phyloP scores from a whole-genome alignment of 2,888 invertebrate species.

The Megaustenia siamemsis region DNA sequence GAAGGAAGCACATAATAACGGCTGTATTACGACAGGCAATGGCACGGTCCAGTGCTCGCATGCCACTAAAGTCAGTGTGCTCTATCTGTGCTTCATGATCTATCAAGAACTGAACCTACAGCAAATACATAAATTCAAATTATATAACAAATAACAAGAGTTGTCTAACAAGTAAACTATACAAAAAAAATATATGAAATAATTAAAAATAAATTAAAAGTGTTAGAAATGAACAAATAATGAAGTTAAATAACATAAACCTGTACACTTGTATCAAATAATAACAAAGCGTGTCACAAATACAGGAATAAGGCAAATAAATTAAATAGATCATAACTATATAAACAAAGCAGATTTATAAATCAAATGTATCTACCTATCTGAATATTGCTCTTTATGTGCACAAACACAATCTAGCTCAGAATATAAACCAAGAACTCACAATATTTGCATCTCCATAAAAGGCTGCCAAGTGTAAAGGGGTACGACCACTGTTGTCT shows the following conservation, averaged over 20 bases:
- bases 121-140: no score
- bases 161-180: neutral
- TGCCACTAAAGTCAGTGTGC: constrained; percentile 93
- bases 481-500: constrained; percentile 92
- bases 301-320: no score
- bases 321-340: no score
- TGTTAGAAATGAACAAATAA: no score
- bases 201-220: neutral
- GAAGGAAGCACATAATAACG: constrained; percentile 93
- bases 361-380: no score
- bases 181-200: neutral
- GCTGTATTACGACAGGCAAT: constrained; percentile 93
- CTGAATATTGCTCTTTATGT: no score
- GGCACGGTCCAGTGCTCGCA: constrained; percentile 94
- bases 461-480: constrained; percentile 92
- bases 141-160: neutral
- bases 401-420: no score
- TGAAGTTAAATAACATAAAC: no score
- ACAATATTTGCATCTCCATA: constrained; percentile 82
- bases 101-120: constrained; percentile 87
- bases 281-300: no score
- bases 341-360: no score
- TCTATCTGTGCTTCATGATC: constrained; percentile 94
- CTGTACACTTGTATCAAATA: no score
- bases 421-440: constrained; percentile 54